A percentile compares a stretch with the other conserved stretches of the same genome.
Conservation (phyloP, 2,888 invertebrate species). For the Elysia crispata region DNA sequence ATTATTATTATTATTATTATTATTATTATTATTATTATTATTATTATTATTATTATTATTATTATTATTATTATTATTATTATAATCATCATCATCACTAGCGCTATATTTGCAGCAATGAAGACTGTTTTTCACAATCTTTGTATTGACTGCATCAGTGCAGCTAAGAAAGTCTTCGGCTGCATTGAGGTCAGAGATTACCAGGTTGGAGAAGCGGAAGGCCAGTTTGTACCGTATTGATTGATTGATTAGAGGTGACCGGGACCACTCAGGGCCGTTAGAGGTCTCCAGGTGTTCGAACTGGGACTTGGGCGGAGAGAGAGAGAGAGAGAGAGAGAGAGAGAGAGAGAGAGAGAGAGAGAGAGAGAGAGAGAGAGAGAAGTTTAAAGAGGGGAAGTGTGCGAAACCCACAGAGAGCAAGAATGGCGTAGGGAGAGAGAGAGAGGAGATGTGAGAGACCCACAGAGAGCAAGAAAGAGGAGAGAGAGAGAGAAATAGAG, state of each 20-base stretch:
- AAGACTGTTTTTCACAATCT: background rate
- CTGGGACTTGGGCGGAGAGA: slow-evolving; percentile 5
- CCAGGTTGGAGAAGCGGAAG: too few species aligned
- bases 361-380: slow-evolving; percentile 5
- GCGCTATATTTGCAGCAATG: background rate
- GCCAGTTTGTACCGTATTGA: too few species aligned
- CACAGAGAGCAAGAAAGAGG: too few species aligned
- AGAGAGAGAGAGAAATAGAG: too few species aligned
- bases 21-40: background rate
- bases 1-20: background rate
- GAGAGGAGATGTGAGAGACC: too few species aligned
- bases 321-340: slow-evolving; percentile 26
- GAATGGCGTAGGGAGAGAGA: background rate
- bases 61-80: background rate
- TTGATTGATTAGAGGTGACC: too few species aligned
- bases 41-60: background rate
- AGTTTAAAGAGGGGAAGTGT: background rate
- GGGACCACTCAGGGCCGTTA: too few species aligned
- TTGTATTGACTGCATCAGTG: background rate
- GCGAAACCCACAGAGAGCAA: background rate
- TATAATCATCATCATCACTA: background rate
- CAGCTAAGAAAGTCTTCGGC: too few species aligned
- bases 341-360: slow-evolving; percentile 15
- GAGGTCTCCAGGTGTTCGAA: background rate
- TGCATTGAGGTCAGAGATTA: too few species aligned